Evolutionary conservation across 2,888 invertebrate genomes (phyloP).

Genomic region (Volucella bombylans): DNA sequence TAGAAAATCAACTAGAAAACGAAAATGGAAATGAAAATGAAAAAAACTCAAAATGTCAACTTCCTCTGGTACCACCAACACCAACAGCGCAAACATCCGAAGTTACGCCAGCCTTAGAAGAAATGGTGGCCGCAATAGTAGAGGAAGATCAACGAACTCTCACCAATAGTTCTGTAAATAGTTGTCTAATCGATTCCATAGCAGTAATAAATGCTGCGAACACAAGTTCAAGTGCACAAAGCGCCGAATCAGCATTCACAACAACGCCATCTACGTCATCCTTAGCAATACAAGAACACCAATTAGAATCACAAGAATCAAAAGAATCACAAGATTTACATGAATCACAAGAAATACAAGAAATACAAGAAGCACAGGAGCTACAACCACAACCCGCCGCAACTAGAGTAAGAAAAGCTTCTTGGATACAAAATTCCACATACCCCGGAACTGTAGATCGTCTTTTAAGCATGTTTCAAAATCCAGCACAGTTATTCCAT

Average conservation of each 20-base stretch:
- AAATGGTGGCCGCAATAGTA: constrained; percentile 31
- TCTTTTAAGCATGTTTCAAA: constrained; percentile 86
- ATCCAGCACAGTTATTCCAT: constrained; percentile 85
- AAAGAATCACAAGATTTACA: not conserved
- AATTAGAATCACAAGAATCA: constrained; percentile 25
- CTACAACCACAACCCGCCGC: constrained; percentile 75
- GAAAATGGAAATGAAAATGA: constrained; percentile 11
- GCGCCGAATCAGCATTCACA: constrained; percentile 40
- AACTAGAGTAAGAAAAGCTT: constrained; percentile 84
- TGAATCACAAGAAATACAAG: constrained; percentile 13
- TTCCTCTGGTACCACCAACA: constrained; percentile 61
- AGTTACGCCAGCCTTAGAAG: too few species aligned
- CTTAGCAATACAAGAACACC: constrained; percentile 41
- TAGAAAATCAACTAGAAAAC: constrained; percentile 7
- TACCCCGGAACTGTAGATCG: constrained; percentile 86
- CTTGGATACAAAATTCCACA: constrained; percentile 84
- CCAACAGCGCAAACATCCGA: constrained; percentile 38
- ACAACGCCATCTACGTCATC: constrained; percentile 37
- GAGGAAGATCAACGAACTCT: constrained; percentile 71
- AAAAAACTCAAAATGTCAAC: constrained; percentile 26
- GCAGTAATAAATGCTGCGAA: constrained; percentile 41
- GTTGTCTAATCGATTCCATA: constrained; percentile 53
- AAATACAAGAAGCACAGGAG: constrained; percentile 7
- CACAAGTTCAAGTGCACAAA: constrained; percentile 63
- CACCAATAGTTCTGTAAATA: constrained; percentile 65